A percentile compares a stretch with the other conserved stretches of the same genome.
These are phyloP conservation scores for Struthidea cinerea DNA, from an alignment of 2,113 vertebrate genomes.

Conservation along the genomic window DNA sequence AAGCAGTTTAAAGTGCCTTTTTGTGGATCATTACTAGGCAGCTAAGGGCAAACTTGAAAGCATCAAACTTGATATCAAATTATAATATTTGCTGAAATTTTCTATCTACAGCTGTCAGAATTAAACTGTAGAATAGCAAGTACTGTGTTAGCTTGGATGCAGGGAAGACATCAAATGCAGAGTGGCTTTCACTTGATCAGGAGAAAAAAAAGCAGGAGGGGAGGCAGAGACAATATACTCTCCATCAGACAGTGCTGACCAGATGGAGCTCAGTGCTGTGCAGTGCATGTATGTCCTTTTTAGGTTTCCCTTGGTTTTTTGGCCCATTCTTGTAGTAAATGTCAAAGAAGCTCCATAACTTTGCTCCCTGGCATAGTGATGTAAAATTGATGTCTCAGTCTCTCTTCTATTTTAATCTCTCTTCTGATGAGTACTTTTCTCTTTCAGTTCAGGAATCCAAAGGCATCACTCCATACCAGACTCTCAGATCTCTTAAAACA, in stretches of 20 bases:
- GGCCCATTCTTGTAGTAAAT: neutral
- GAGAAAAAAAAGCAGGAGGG: neutral
- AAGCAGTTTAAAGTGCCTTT: neutral
- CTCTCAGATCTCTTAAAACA: constrained; percentile 84
- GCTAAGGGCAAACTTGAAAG: neutral
- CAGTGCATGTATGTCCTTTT: neutral
- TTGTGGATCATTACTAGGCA: neutral
- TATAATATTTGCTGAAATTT: neutral
- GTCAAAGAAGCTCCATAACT: neutral
- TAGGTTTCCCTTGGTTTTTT: neutral
- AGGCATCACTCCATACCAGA: constrained; percentile 79
- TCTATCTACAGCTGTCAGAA: neutral
- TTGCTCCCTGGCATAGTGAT: neutral
- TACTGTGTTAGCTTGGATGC: neutral
- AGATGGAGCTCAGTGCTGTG: neutral
- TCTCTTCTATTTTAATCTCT: neutral
- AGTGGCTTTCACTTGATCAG: neutral
- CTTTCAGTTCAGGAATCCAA: constrained; percentile 88
- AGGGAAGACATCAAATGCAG: neutral
- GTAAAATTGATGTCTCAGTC: neutral
- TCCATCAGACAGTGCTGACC: neutral
- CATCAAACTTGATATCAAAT: neutral
- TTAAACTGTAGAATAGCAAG: neutral
- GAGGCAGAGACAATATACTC: neutral
- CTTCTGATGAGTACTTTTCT: neutral